phyloP scores from a whole-genome alignment of 1,140 invertebrate genomes.

The Prorops nasuta region DNA sequence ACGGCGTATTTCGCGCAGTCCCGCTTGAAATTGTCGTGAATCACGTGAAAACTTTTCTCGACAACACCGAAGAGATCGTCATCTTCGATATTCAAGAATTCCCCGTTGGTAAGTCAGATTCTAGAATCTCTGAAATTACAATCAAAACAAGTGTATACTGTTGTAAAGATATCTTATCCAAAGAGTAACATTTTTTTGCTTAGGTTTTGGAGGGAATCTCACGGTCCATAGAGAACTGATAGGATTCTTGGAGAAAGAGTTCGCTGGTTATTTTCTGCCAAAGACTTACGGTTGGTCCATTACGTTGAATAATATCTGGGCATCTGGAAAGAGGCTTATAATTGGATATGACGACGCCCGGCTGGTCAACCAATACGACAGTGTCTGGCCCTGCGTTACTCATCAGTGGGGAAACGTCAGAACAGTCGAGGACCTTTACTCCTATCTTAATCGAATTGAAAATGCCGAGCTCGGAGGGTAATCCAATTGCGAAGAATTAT shows the following conservation, averaged over 20 bases:
- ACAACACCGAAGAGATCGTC: conserved; percentile 64
- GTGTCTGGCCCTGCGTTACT: conserved; percentile 52
- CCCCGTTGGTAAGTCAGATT: conserved; percentile 55
- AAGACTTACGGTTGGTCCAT: conserved; percentile 52
- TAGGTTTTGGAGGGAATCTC: conserved; percentile 49
- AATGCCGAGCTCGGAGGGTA: neutral
- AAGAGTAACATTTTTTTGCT: conserved; percentile 4
- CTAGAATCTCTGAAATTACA: conserved; percentile 5
- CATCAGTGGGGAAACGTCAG: conserved; percentile 66
- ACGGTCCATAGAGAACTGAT: conserved; percentile 56
- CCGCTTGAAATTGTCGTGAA: conserved; percentile 55
- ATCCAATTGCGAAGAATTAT: no score
- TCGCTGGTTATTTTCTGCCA: conserved; percentile 54
- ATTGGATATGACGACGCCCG: conserved; percentile 59
- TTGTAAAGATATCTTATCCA: neutral
- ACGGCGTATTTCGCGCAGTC: conserved; percentile 55
- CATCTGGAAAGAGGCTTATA: conserved; percentile 55
- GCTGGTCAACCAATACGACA: conserved; percentile 32
- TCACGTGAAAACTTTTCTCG: conserved; percentile 59
- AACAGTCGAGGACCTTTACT: conserved; percentile 51
- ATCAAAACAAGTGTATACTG: no score
- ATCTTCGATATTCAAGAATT: conserved; percentile 67
- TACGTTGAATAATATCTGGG: conserved; percentile 57
- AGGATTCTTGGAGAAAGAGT: conserved; percentile 52
- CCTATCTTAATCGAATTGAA: conserved; percentile 48